phyloP scores from a whole-genome alignment of 2,113 vertebrate genomes.

The Triplophysa rosa region DNA sequence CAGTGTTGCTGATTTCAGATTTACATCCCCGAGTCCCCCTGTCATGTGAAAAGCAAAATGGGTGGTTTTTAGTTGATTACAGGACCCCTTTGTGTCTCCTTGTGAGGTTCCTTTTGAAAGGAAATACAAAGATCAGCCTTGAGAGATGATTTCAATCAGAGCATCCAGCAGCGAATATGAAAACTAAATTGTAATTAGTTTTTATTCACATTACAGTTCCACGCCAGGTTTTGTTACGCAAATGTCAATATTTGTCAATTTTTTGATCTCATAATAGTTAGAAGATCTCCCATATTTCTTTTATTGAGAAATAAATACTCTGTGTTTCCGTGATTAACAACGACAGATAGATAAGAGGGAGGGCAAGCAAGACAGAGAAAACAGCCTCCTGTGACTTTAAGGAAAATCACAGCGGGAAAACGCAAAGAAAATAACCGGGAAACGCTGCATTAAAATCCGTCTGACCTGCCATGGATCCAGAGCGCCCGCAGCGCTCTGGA shows the following conservation, averaged over 20 bases:
- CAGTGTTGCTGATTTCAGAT: background rate
- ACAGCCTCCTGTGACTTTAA: constrained; percentile 65
- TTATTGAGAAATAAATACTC: constrained; percentile 48
- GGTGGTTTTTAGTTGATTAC: too few relatives aligned
- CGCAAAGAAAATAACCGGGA: constrained; percentile 61
- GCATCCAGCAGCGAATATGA: too few relatives aligned
- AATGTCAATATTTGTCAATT: background rate
- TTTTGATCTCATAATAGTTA: background rate
- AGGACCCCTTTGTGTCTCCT: background rate
- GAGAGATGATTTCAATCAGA: too few relatives aligned
- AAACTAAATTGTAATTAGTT: too few relatives aligned
- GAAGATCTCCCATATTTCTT: background rate
- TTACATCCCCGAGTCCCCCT: background rate
- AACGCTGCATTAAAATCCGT: constrained; percentile 66
- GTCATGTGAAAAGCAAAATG: too few relatives aligned
- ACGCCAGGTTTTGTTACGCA: background rate
- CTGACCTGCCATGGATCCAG: constrained; percentile 64
- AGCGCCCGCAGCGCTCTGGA: constrained; percentile 62
- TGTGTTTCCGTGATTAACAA: background rate
- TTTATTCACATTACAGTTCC: too few relatives aligned
- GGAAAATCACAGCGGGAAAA: constrained; percentile 60
- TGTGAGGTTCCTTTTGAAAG: background rate
- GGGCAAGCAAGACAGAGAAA: constrained; percentile 7
- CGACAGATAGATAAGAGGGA: constrained; percentile 26
- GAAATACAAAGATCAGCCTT: too few relatives aligned